Base-by-base conservation (phyloP, 2,113 vertebrate species). In the Tenrec ecaudatus region DNA sequence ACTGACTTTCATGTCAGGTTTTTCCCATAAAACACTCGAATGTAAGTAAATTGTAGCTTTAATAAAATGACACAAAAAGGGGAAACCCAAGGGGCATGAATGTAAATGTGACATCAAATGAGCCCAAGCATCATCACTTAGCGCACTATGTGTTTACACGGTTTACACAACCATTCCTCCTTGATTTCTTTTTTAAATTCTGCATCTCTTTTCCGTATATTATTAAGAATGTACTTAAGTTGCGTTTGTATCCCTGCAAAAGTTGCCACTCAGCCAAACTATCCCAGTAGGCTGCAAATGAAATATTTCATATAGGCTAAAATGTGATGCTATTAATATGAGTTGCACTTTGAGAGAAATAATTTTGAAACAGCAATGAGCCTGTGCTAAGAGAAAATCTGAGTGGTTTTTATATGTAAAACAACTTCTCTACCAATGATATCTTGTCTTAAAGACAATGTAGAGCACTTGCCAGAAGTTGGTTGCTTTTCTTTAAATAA, bases 401-500 rank as follows among this genome's bases (percentile, higher is more conserved):
- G 25, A 77, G 82, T 20, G 8, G 75, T 79, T 23, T 84, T 90
- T 47, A 47, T 16, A 38, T 77, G 11, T 58, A 71, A 60, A 90
- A 60, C 38, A 93, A 78, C 36, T 84, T 93, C 38, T 75, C 31
- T n/a, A 8, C 47, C 47, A 15, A 86, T 73, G 80, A 60, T 62
- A 20, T 40, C 20, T 84, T 91, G 27, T 82, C 25, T 20, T 83
- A 80, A 40, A 17, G 27, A 60, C 33, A 3, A 64, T 27, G 60
- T 27, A 68, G n/a, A 82, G 78, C 57, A 94, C 66, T 92, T 82
- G 15, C 64, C 23, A 23, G 58, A 69, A 78, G 47, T 29, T 60
- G 20, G n/a, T 83, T 92, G 40, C 38, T 91, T 93, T 92, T 79
- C 62, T 86, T 62, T 92, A 66, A 62, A 82, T 25, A 93, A 66